These are phyloP conservation scores for Eulithis prunata DNA, from an alignment of 2,888 invertebrate genomes.

Conservation along the genomic window DNA sequence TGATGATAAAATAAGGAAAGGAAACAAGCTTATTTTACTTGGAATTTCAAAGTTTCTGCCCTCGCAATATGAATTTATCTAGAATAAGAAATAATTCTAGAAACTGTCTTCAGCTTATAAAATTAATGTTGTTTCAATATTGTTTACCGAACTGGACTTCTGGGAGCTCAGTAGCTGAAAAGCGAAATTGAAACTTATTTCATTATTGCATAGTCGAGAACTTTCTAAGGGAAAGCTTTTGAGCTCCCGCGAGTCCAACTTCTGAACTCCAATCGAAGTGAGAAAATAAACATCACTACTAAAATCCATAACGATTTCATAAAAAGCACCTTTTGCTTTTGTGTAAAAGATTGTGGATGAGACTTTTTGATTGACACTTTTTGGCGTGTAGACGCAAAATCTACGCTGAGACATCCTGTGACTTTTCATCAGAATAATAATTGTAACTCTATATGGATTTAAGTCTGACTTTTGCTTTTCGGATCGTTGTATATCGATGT, in stretches of 20 bases:
- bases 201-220: slow-evolving; percentile 39
- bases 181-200: slow-evolving; percentile 42
- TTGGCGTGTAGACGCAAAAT: too few relatives aligned
- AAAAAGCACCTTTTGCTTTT: slow-evolving; percentile 13
- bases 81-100: neutral
- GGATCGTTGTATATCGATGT: too few relatives aligned
- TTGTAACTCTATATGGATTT: too few relatives aligned
- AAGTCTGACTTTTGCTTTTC: too few relatives aligned
- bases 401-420: too few relatives aligned
- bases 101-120: slow-evolving; percentile 5
- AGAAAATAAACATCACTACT: slow-evolving; percentile 34
- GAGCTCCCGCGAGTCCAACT: slow-evolving; percentile 30
- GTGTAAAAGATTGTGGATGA: slow-evolving; percentile 1
- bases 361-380: too few relatives aligned
- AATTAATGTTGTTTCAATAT: slow-evolving; percentile 13
- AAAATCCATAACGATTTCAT: slow-evolving; percentile 28
- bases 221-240: slow-evolving; percentile 35
- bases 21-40: too few relatives aligned
- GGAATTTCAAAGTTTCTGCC: too few relatives aligned
- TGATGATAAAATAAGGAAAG: too few relatives aligned
- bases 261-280: slow-evolving; percentile 35
- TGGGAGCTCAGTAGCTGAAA: slow-evolving; percentile 26
- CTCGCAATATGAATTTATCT: too few relatives aligned
- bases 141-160: slow-evolving; percentile 20
- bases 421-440: too few relatives aligned